These are phyloP conservation scores for Chrysogorgia sp. DNA, from an alignment of 92 coral and sea anemone genomes.

Conservation along the genomic window DNA sequence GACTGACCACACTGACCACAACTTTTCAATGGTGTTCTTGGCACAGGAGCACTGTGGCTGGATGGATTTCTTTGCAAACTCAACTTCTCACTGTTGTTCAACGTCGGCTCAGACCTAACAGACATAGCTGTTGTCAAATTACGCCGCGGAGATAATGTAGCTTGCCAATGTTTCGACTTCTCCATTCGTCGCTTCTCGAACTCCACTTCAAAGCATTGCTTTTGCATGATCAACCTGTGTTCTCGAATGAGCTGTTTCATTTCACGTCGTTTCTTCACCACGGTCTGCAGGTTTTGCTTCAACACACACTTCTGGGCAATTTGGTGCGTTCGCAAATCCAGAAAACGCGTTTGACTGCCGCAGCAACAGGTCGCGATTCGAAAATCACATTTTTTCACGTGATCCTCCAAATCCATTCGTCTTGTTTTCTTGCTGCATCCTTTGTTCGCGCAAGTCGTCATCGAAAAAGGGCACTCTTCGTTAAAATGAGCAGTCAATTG, in stretches of 20 bases:
- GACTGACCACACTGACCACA: constrained; percentile 80
- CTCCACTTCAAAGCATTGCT: constrained; percentile 74
- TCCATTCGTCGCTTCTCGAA: constrained; percentile 78
- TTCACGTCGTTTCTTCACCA: constrained; percentile 83
- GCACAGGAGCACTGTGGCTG: constrained; percentile 57
- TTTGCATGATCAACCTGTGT: constrained; percentile 69
- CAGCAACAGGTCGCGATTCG: constrained; percentile 77
- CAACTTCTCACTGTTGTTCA: background rate
- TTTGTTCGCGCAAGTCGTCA: constrained; percentile 68
- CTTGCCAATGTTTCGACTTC: constrained; percentile 71
- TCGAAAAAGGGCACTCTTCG: constrained; percentile 71
- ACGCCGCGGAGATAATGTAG: constrained; percentile 52
- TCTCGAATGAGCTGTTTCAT: constrained; percentile 69
- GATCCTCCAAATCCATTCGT: constrained; percentile 64
- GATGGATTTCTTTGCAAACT: background rate
- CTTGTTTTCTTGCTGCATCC: constrained; percentile 76
- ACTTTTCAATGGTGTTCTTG: constrained; percentile 28
- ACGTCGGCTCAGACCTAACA: constrained; percentile 44
- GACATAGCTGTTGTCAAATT: constrained; percentile 46
- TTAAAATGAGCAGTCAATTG: constrained; percentile 61
- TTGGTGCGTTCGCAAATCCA: constrained; percentile 83
- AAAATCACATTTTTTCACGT: constrained; percentile 69
- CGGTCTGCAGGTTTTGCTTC: constrained; percentile 74
- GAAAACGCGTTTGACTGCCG: constrained; percentile 70
- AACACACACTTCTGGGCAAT: constrained; percentile 77